Conservation (phyloP, 2,113 vertebrate genomes). For the Phaethon lepturus region DNA sequence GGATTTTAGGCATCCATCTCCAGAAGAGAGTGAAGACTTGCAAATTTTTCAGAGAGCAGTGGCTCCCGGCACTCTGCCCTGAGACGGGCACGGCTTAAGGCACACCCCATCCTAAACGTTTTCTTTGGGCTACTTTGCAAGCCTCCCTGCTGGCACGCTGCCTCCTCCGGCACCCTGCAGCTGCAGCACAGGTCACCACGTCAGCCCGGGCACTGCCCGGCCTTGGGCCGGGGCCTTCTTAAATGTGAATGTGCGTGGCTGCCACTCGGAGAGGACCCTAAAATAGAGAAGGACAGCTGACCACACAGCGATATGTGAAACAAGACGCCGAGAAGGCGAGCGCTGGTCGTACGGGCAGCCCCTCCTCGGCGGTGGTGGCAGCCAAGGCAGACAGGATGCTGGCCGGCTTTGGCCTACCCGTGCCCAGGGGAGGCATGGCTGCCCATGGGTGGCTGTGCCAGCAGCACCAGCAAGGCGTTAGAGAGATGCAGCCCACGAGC, state of each 20-base stretch:
- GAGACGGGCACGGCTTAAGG: neutral
- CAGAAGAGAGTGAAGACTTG: neutral
- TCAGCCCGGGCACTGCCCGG: neutral
- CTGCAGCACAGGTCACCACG: neutral
- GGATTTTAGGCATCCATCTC: neutral
- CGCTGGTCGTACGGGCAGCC: neutral
- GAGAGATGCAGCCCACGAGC: neutral
- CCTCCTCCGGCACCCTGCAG: neutral
- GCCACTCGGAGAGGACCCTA: neutral
- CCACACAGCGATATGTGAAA: accelerated
- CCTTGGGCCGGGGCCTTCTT: neutral
- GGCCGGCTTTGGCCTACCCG: neutral
- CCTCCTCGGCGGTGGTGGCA: accelerated
- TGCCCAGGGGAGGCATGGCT: neutral
- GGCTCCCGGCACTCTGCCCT: neutral
- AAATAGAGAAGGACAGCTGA: neutral
- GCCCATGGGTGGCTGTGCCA: neutral
- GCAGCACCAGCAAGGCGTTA: neutral
- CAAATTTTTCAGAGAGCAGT: neutral
- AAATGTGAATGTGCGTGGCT: neutral
- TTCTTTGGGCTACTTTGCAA: neutral
- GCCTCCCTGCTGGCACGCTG: accelerated
- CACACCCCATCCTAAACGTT: neutral
- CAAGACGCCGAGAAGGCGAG: accelerated
- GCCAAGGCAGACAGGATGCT: neutral